Percentiles rank a stretch among this genome's conserved stretches.
Evolutionary conservation across 2,797 vertebrate genomes (phyloP).

Genomic region (Tragelaphus eurycerus): DNA sequence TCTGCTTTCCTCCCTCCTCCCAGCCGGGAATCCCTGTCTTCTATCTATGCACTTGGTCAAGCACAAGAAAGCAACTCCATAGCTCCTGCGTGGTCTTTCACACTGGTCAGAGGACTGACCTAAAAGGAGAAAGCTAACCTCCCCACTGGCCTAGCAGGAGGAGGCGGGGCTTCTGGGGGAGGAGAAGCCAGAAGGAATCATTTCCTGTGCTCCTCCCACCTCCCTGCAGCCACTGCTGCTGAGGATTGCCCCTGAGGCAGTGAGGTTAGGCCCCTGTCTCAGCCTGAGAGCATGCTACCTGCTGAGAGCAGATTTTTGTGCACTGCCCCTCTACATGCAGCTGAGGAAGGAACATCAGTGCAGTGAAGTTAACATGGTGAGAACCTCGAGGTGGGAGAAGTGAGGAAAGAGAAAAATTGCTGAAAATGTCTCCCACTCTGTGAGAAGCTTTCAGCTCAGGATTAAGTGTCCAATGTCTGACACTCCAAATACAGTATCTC

Average conservation of each 20-base stretch:
- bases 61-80: slow-evolving; percentile 38
- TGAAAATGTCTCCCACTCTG: neutral
- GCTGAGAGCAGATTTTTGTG: neutral
- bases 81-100: slow-evolving; percentile 48
- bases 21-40: slow-evolving; percentile 69
- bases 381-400: neutral
- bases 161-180: slow-evolving; percentile 73
- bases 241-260: slow-evolving; percentile 19
- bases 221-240: neutral
- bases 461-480: neutral
- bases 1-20: slow-evolving; percentile 76
- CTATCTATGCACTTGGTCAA: slow-evolving; percentile 62
- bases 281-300: neutral
- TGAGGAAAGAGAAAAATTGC: neutral
- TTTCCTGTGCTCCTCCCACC: slow-evolving; percentile 66
- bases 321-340: neutral
- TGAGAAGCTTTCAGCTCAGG: neutral
- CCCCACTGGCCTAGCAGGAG: slow-evolving; percentile 18
- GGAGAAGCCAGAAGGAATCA: slow-evolving; percentile 54
- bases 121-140: slow-evolving; percentile 44
- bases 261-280: neutral
- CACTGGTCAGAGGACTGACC: slow-evolving; percentile 44
- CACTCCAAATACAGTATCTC: neutral
- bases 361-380: neutral
- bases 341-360: neutral